A percentile compares a stretch with the other conserved stretches of the same genome.
These are phyloP conservation scores for Eospalax fontanierii DNA, from an alignment of 2,797 vertebrate genomes.

Conservation along the genomic window DNA sequence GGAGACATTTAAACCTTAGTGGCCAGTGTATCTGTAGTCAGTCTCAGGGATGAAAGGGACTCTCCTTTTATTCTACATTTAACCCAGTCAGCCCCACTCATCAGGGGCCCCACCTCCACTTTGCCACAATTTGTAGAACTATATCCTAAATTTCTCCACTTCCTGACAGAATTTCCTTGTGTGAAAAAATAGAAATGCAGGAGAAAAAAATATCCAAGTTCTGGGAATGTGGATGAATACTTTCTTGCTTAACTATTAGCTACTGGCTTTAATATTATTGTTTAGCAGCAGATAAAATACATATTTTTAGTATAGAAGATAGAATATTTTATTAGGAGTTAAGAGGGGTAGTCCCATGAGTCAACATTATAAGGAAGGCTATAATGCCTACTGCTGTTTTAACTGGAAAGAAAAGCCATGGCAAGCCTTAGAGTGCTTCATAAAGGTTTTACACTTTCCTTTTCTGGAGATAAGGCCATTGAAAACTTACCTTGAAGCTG, in stretches of 20 bases:
- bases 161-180: slow-evolving; percentile 40
- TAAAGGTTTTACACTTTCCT: background rate
- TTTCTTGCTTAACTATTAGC: background rate
- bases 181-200: slow-evolving; percentile 2
- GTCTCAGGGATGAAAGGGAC: background rate
- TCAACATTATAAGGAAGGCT: background rate
- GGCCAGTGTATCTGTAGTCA: background rate
- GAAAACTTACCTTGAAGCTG: slow-evolving; percentile 8
- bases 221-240: background rate
- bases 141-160: background rate
- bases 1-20: background rate
- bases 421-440: background rate
- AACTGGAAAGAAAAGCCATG: slow-evolving; percentile 43
- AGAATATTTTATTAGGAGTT: background rate
- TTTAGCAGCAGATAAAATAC: background rate
- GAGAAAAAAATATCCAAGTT: slow-evolving; percentile 3
- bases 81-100: background rate
- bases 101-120: background rate
- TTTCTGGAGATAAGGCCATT: background rate
- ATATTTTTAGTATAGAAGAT: background rate
- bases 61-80: background rate
- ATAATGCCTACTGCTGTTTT: background rate
- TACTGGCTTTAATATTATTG: slow-evolving; percentile 39
- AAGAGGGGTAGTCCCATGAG: background rate
- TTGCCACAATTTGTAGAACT: background rate